Evolutionary conservation across 2,888 invertebrate genomes (phyloP), one percentile per base, ranked within the genome.

Genomic region (Eurois occulta): DNA sequence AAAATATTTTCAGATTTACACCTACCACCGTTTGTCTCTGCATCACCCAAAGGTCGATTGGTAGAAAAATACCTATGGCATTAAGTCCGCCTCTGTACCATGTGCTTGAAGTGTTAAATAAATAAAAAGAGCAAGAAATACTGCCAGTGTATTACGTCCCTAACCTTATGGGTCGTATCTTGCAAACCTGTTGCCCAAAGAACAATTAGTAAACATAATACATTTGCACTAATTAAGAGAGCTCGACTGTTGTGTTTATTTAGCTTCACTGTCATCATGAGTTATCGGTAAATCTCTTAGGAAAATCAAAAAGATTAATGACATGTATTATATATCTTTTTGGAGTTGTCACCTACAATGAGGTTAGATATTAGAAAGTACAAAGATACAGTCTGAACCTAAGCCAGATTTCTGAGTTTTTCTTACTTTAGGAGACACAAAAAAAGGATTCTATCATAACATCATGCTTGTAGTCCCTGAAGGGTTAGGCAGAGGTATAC

Each of bases 221-320:
- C 10, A 32, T 32, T 86, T 48, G 46, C 16, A n/a, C 43, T 86
- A 64, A 84, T 86, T 75, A 83, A 70, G 75, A 77, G n/a, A 82
- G 24, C 13, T 73, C 35, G 16, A 68, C 52, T 71, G 66, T 55
- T 55, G 68, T 21, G 28, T 28, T 60, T 8, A 18, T 32, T 1
- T 18, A 32, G 24, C 6, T 60, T 62, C 41, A 21, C n/a, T 62
- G 52, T 24, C 43, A 70, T 43, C 13, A 1, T 46, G 28, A 62
- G 16, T 28, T 55, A 38, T 71, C 35, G 8, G 13, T 4, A 21
- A 68, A 68, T 68, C 52, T 68, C 32, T 55, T 60, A 67, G 38
- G 72, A 64, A 46, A n/a, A 32, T 46, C 13, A 28, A 48, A 65
- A 8, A 35, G 13, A 46, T 48, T 21, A 55, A 68, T 48, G 21